phyloP scores from a whole-genome alignment of 2,888 invertebrate species.

The Polia nebulosa region DNA sequence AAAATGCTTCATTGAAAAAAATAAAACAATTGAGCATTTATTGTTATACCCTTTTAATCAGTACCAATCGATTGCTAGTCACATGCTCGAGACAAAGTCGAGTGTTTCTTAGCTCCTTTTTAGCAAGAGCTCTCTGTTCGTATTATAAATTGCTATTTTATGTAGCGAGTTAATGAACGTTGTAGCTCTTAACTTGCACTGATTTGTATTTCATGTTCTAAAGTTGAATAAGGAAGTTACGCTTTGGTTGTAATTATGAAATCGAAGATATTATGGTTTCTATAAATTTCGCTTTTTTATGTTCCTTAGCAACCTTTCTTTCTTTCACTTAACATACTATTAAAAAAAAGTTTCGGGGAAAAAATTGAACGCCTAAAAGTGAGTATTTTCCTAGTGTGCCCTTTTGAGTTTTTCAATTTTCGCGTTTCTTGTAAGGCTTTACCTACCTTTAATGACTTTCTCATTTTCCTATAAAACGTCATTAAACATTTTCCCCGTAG shows the following conservation, averaged over 20 bases:
- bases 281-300: background rate
- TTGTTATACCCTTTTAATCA: slow-evolving; percentile 22
- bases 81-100: slow-evolving; percentile 17
- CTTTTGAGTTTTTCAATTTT: background rate
- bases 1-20: background rate
- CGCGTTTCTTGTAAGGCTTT: background rate
- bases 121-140: slow-evolving; percentile 42
- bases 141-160: slow-evolving; percentile 81
- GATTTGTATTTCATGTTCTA: slow-evolving; percentile 61
- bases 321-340: background rate
- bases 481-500: slow-evolving; percentile 10
- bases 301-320: background rate
- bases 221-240: slow-evolving; percentile 16
- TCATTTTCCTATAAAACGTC: background rate
- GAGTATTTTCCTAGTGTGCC: background rate
- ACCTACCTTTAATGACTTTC: background rate
- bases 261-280: background rate
- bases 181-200: slow-evolving; percentile 66
- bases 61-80: slow-evolving; percentile 10
- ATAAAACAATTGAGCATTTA: slow-evolving; percentile 19
- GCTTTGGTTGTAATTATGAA: background rate
- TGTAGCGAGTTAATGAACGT: slow-evolving; percentile 80
- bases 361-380: background rate
- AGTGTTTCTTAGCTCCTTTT: slow-evolving; percentile 53
- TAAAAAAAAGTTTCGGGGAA: background rate